Evolutionary conservation across 1,140 invertebrate species (phyloP).

Genomic region (Caerostris extrusa): DNA sequence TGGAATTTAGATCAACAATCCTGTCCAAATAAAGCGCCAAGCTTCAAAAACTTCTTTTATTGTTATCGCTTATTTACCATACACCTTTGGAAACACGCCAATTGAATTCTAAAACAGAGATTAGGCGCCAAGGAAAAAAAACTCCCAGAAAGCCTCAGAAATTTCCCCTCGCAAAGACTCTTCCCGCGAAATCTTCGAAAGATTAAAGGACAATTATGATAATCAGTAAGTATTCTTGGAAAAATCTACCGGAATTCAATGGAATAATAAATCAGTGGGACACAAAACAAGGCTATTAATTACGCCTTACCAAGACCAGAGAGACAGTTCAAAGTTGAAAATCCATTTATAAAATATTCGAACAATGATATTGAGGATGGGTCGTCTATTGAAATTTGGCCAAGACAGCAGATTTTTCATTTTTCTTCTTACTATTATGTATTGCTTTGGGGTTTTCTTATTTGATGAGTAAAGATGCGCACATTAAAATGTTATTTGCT

Average conservation of each 20-base stretch:
- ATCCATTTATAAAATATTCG: conserved; percentile 28
- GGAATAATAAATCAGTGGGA: conserved; percentile 58
- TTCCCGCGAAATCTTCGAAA: neutral
- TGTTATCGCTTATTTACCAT: neutral
- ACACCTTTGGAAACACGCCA: conserved; percentile 25
- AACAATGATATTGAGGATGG: neutral
- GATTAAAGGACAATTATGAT: conserved; percentile 73
- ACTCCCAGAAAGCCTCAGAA: neutral
- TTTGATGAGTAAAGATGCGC: too few relatives aligned
- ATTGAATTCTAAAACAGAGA: conserved; percentile 44
- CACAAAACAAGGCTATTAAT: conserved; percentile 48
- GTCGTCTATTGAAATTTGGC: neutral
- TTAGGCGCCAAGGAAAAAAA: neutral
- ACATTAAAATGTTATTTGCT: too few relatives aligned
- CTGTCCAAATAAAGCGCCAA: neutral
- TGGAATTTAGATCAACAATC: neutral
- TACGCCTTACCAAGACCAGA: neutral
- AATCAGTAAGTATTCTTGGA: conserved; percentile 53
- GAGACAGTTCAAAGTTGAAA: conserved; percentile 30
- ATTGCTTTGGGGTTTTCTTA: too few relatives aligned
- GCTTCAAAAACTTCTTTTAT: neutral
- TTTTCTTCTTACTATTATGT: neutral
- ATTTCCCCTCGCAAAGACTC: neutral
- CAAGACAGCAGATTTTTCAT: neutral
- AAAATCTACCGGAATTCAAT: conserved; percentile 23